Percentiles rank a stretch among this genome's conserved stretches.
Conservation (phyloP, 2,888 invertebrate genomes). For the Nomada fabriciana region DNA sequence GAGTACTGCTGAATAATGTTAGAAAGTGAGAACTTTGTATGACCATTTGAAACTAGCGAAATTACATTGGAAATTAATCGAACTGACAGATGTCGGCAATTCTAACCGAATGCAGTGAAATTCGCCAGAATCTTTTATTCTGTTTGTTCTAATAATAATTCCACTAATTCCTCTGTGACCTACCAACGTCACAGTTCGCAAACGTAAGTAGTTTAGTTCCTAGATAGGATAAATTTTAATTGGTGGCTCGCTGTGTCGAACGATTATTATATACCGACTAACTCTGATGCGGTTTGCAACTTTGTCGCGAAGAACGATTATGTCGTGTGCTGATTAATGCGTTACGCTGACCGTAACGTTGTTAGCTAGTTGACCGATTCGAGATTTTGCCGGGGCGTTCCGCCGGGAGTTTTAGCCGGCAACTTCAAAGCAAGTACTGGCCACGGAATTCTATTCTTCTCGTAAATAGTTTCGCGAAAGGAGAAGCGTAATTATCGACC, state of each 20-base stretch:
- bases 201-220: not conserved
- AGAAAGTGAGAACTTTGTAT: too few relatives aligned
- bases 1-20: not conserved
- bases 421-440: conserved; percentile 8
- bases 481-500: conserved; percentile 41
- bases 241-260: conserved; percentile 9
- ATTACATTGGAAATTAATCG: not conserved
- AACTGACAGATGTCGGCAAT: not conserved
- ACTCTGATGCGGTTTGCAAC: conserved; percentile 20
- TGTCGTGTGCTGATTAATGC: conserved; percentile 32
- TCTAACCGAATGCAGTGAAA: too few relatives aligned
- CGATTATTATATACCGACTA: conserved; percentile 28
- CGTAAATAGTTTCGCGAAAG: conserved; percentile 26
- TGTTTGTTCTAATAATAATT: not conserved
- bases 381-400: conserved; percentile 32
- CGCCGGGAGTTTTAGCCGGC: conserved; percentile 17
- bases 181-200: not conserved
- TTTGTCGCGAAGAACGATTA: conserved; percentile 33
- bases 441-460: conserved; percentile 49
- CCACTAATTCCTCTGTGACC: too few relatives aligned
- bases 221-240: conserved; percentile 32
- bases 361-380: conserved; percentile 46
- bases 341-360: conserved; percentile 40
- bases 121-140: too few relatives aligned
- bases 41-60: too few relatives aligned